These are phyloP conservation scores for Bruchidius siliquastri DNA, from an alignment of 2,888 invertebrate species.

Conservation along the genomic window DNA sequence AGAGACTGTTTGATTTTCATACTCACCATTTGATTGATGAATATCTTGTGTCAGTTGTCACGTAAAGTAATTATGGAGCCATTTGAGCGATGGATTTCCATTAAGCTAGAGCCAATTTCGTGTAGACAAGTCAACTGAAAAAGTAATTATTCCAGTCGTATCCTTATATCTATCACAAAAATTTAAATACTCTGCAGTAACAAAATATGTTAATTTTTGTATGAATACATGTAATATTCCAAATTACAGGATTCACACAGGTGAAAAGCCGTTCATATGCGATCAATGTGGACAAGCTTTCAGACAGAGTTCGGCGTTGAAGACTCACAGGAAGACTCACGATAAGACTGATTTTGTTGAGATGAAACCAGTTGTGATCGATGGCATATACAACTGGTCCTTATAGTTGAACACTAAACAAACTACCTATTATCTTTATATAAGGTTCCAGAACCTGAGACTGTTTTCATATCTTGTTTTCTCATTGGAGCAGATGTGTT, in stretches of 20 bases:
- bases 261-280: conserved; percentile 43
- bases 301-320: conserved; percentile 45
- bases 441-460: not conserved
- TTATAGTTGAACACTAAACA: not conserved
- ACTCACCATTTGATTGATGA: too few relatives aligned
- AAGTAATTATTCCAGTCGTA: too few relatives aligned
- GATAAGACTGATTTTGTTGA: conserved; percentile 11
- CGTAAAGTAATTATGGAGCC: too few relatives aligned
- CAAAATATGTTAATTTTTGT: not conserved
- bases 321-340: conserved; percentile 46
- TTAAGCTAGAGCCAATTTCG: too few relatives aligned
- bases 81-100: too few relatives aligned
- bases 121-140: too few relatives aligned
- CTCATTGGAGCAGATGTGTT: too few relatives aligned
- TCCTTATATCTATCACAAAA: too few relatives aligned
- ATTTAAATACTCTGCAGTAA: not conserved
- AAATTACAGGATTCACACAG: conserved; percentile 40
- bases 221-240: not conserved
- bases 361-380: conserved; percentile 9
- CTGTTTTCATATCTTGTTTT: not conserved
- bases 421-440: not conserved
- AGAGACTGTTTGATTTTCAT: too few relatives aligned
- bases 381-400: not conserved
- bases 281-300: conserved; percentile 45
- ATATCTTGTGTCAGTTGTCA: too few relatives aligned